Base-by-base conservation (phyloP, 2,888 invertebrate genomes). In the Mesochorus sp. region DNA sequence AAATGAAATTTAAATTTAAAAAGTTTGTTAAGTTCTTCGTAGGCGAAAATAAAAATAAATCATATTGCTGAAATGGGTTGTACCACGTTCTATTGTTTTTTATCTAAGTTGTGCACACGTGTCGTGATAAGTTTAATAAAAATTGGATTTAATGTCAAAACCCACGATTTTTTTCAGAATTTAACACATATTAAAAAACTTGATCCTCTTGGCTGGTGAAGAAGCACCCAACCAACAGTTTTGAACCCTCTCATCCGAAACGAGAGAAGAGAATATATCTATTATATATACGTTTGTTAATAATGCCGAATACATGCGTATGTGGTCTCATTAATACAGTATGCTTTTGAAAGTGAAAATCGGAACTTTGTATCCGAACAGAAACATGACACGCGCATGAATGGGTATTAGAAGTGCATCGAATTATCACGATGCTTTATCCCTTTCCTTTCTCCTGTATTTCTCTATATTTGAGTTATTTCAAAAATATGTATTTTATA, bases 381-480 rank as follows among this genome's bases (percentile, higher is more conserved):
- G 14, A 8, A 47, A 44, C 26, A 66, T n/a, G n/a, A n/a, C n/a
- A n/a, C n/a, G n/a, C 78, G 78, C 74, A 71, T 61, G 74, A 74
- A 10, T 51, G 74, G 49, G 10, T 47, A 71, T 47, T 68, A 62
- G 26, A 53, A 70, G 14, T 51, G 51, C 59, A 74, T 66, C 59
- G 70, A 74, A 74, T 78, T 74, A 74, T 59, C 64, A 10, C 44
- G 21, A 37, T 17, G 6, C 24, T 49, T 51, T 12, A 24, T 31
- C 14, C 26, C 17, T 49, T 47, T 19, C 51, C 34, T 49, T 67
- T 49, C 68, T 24, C 44, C 14, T 37, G n/a, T n/a, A 44, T 47
- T 66, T 47, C 34, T 14, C 34, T 21, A n/a, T n/a, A 17, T 57
- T 55, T 34, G 10, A 5, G n/a, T 57, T 42, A 14, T 19, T 19